Evolutionary conservation across 2,888 invertebrate genomes (phyloP).

Genomic region (Caenorhabditis virilis): DNA sequence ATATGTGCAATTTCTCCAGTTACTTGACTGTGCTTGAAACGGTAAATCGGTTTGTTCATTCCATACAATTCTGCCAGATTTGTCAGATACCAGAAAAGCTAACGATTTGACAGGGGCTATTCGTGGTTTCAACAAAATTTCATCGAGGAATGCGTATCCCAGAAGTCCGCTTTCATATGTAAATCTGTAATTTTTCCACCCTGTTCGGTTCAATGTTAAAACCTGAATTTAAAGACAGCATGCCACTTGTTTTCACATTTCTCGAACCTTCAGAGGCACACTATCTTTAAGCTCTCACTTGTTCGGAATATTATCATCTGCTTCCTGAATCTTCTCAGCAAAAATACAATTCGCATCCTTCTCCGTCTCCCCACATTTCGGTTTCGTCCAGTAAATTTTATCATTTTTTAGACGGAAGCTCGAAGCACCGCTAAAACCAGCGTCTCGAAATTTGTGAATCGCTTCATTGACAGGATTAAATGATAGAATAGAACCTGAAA

Average conservation of each 20-base stretch:
- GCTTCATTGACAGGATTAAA: slow-evolving; percentile 31
- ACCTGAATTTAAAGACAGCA: neutral
- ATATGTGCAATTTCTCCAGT: slow-evolving; percentile 35
- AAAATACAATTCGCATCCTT: slow-evolving; percentile 46
- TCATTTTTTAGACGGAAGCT: slow-evolving; percentile 24
- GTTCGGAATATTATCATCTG: slow-evolving; percentile 34
- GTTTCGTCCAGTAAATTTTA: slow-evolving; percentile 38
- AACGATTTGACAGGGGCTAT: slow-evolving; percentile 42
- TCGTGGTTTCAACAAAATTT: slow-evolving; percentile 43
- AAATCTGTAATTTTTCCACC: too few relatives aligned
- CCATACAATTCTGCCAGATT: slow-evolving; percentile 52
- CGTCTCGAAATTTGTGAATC: slow-evolving; percentile 24
- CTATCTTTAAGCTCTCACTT: slow-evolving; percentile 11
- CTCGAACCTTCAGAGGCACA: too few relatives aligned
- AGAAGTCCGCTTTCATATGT: slow-evolving; percentile 31
- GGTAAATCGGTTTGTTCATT: slow-evolving; percentile 41
- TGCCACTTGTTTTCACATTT: too few relatives aligned
- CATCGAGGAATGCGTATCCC: slow-evolving; percentile 45
- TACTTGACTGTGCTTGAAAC: slow-evolving; percentile 48
- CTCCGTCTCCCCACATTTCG: slow-evolving; percentile 43
- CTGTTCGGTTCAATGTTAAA: too few relatives aligned
- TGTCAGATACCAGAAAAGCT: slow-evolving; percentile 46
- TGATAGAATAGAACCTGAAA: slow-evolving; percentile 25
- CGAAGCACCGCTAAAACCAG: slow-evolving; percentile 18
- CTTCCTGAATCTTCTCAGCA: slow-evolving; percentile 43